Conservation (phyloP, 2,113 vertebrate species). For the Ctenomys sociabilis region DNA sequence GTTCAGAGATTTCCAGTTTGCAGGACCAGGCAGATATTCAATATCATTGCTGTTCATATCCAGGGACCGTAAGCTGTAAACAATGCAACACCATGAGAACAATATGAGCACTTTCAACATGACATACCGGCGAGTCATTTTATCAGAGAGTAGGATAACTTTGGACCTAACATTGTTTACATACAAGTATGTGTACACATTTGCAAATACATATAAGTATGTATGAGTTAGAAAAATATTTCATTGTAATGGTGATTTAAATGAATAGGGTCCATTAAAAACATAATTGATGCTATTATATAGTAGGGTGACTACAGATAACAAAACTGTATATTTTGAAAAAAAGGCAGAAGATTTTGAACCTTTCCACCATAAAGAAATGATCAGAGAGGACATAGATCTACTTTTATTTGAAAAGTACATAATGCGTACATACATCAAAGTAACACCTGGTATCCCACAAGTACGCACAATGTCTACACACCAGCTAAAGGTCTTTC, state of each 20-base stretch:
- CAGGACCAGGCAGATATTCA: conserved; percentile 88
- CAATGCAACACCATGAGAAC: conserved; percentile 28
- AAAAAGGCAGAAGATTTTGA: background rate
- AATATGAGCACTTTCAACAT: background rate
- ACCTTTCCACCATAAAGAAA: background rate
- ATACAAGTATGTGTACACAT: background rate
- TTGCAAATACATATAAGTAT: background rate
- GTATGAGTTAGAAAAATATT: background rate
- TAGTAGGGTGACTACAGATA: no score
- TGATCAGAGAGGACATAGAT: background rate
- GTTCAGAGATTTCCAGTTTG: conserved; percentile 91
- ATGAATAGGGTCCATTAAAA: background rate
- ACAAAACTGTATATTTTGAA: background rate
- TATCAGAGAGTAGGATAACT: background rate
- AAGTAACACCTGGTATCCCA: background rate
- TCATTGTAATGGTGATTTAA: background rate
- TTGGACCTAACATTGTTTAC: background rate
- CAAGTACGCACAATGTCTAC: background rate
- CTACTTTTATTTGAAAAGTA: background rate
- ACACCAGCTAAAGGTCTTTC: background rate
- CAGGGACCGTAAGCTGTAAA: conserved; percentile 90
- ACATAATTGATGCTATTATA: background rate
- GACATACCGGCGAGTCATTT: background rate
- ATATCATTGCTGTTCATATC: conserved; percentile 95
- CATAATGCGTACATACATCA: background rate